Evolutionary conservation across 2,888 invertebrate genomes (phyloP).

Genomic region (Parasteatoda lunata): DNA sequence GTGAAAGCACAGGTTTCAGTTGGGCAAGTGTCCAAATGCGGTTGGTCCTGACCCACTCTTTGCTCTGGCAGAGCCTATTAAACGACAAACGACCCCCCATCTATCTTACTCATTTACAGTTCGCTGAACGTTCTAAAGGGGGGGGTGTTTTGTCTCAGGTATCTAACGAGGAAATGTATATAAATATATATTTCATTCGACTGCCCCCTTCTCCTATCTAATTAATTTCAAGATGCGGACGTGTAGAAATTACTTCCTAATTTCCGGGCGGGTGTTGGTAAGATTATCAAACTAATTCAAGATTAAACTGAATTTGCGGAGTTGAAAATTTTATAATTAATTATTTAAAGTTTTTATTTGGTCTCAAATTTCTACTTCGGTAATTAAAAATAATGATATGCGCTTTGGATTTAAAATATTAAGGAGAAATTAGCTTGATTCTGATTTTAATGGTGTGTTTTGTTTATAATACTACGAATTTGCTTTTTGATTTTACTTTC

Average conservation of each 20-base stretch:
- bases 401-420: too few species aligned
- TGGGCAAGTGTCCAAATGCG: slow-evolving; percentile 47
- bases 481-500: too few species aligned
- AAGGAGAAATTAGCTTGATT: too few species aligned
- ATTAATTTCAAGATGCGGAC: background rate
- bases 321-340: background rate
- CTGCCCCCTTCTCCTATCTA: background rate
- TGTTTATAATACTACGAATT: too few species aligned
- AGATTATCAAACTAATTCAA: background rate
- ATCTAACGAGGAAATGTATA: background rate
- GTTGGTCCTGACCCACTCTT: slow-evolving; percentile 28
- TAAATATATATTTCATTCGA: background rate
- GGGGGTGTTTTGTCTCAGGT: slow-evolving; percentile 9
- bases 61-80: slow-evolving; percentile 15
- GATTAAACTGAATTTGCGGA: background rate
- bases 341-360: background rate
- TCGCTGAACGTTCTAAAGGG: slow-evolving; percentile 35
- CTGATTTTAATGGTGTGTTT: too few species aligned
- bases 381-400: too few species aligned
- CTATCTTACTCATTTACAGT: slow-evolving; percentile 61
- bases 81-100: slow-evolving; percentile 44
- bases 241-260: background rate
- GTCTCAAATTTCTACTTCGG: too few species aligned
- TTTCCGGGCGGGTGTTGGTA: background rate
- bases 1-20: background rate